These are phyloP conservation scores for Sarotherodon lohbergeri DNA, from an alignment of 2,113 vertebrate genomes.

Conservation along the genomic window DNA sequence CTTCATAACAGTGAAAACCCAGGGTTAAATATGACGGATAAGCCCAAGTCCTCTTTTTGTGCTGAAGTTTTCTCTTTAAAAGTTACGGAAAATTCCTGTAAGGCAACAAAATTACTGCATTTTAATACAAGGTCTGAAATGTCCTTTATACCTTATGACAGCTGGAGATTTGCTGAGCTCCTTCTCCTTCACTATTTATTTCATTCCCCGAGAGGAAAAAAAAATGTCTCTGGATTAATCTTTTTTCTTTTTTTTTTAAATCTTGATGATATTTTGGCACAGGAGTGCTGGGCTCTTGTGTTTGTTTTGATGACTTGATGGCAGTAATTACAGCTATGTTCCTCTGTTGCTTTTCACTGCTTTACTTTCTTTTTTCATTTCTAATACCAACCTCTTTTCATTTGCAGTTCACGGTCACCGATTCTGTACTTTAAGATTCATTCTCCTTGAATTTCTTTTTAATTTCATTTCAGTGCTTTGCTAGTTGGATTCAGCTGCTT, in stretches of 20 bases:
- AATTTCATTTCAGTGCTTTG: neutral
- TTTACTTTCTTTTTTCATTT: neutral
- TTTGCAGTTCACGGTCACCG: neutral
- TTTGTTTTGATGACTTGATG: neutral
- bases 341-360: neutral
- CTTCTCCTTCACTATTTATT: neutral
- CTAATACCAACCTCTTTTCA: neutral
- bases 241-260: neutral
- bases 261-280: neutral
- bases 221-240: neutral
- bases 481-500: neutral
- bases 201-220: neutral
- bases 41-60: neutral
- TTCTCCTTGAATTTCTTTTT: neutral
- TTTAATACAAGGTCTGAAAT: neutral
- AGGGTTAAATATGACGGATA: neutral
- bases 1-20: neutral
- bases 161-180: neutral
- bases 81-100: neutral
- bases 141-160: neutral
- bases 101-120: neutral
- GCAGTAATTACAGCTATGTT: neutral
- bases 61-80: neutral
- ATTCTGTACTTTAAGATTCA: neutral
- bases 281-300: neutral